phyloP scores from a whole-genome alignment of 2,888 invertebrate genomes.

The Sacculina carcini region DNA sequence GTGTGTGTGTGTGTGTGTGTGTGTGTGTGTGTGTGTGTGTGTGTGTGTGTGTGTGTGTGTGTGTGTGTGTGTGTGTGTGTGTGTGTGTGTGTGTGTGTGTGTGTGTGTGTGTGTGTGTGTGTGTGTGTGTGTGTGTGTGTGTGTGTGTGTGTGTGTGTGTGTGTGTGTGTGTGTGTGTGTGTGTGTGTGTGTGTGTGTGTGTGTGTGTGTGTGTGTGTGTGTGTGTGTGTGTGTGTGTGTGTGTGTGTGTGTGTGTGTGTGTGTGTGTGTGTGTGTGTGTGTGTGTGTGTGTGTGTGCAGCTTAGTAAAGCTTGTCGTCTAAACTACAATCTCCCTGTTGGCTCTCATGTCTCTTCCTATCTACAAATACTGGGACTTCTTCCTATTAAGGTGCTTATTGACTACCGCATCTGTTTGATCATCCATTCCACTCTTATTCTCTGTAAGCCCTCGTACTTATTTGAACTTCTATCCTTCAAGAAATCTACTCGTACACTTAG shows the following conservation, averaged over 20 bases:
- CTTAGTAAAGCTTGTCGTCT: no score
- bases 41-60: neutral
- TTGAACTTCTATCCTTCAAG: no score
- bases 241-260: neutral
- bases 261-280: neutral
- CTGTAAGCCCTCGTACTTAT: no score
- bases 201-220: neutral
- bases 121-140: neutral
- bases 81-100: neutral
- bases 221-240: neutral
- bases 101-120: neutral
- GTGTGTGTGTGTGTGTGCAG: no score
- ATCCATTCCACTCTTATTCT: no score
- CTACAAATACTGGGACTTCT: no score
- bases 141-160: neutral
- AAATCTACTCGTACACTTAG: no score
- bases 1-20: neutral
- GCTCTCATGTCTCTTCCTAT: no score
- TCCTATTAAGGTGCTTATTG: no score
- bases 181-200: neutral
- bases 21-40: neutral
- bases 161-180: neutral
- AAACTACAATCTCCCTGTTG: no score
- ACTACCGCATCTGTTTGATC: no score
- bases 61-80: constrained; percentile 3